Conservation (phyloP, 2,888 invertebrate genomes). For the Agonum fuliginosum region DNA sequence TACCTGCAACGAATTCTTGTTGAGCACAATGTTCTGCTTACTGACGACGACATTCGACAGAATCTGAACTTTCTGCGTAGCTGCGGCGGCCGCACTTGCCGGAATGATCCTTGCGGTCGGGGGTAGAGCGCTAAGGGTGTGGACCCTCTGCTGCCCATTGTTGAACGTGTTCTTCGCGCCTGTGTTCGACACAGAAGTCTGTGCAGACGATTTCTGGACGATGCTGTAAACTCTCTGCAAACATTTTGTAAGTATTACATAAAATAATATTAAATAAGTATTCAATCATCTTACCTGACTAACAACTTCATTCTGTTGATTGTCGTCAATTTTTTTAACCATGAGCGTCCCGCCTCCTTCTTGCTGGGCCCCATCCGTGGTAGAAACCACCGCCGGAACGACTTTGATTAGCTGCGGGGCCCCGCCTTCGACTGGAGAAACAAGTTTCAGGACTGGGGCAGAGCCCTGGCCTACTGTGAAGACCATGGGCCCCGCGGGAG, state of each 20-base stretch:
- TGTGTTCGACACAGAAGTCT: neutral
- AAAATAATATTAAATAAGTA: neutral
- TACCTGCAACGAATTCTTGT: constrained; percentile 60
- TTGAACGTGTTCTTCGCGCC: neutral
- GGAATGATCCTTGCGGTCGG: constrained; percentile 11
- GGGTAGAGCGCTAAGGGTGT: constrained; percentile 29
- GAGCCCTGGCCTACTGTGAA: constrained; percentile 49
- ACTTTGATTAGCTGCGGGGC: constrained; percentile 60
- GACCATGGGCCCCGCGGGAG: constrained; percentile 40
- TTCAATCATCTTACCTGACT: neutral
- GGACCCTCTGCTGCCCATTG: constrained; percentile 68
- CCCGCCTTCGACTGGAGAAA: constrained; percentile 31
- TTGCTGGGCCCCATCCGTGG: constrained; percentile 20
- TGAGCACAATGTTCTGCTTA: constrained; percentile 64
- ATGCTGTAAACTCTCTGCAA: constrained; percentile 46
- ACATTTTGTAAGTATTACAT: too few relatives aligned
- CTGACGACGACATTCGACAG: constrained; percentile 70
- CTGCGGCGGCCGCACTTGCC: neutral
- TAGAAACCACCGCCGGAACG: constrained; percentile 63
- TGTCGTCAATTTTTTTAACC: neutral
- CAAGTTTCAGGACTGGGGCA: constrained; percentile 58
- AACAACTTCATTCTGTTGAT: neutral
- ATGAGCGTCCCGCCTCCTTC: neutral
- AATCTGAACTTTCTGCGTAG: constrained; percentile 69
- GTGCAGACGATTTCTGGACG: constrained; percentile 32